These are phyloP conservation scores for Onychostoma macrolepis DNA, from an alignment of 2,113 vertebrate species.

Conservation along the genomic window DNA sequence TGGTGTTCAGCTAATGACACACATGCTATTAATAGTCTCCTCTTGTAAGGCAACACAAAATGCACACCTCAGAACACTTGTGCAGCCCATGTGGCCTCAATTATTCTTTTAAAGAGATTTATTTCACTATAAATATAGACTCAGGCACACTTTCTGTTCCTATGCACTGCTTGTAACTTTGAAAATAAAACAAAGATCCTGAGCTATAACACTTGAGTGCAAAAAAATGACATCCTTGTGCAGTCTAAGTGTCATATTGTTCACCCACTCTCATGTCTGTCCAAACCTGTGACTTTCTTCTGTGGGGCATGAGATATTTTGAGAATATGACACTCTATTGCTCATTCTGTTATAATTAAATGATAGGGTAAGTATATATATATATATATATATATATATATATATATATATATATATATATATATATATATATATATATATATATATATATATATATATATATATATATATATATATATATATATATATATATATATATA, in stretches of 20 bases:
- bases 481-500: no score
- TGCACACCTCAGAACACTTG: background rate
- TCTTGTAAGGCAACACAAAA: background rate
- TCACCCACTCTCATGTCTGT: background rate
- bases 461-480: no score
- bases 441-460: no score
- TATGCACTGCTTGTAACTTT: background rate
- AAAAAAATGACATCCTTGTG: background rate
- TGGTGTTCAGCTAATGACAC: slow-evolving; percentile 39
- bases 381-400: no score
- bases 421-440: no score
- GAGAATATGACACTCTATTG: background rate
- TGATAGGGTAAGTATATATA: no score
- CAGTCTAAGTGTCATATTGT: background rate
- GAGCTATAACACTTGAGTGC: background rate
- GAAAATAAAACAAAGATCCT: background rate
- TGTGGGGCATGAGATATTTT: background rate
- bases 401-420: no score
- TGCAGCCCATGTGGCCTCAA: background rate
- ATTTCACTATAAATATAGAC: background rate
- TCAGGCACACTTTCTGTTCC: background rate
- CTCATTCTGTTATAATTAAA: no score
- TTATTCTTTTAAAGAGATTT: background rate
- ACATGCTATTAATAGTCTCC: slow-evolving; percentile 18
- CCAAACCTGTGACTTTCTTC: background rate